A percentile compares a stretch with the other conserved stretches of the same genome.
Conservation (phyloP, 2,888 invertebrate genomes). For the Bombylius major region DNA sequence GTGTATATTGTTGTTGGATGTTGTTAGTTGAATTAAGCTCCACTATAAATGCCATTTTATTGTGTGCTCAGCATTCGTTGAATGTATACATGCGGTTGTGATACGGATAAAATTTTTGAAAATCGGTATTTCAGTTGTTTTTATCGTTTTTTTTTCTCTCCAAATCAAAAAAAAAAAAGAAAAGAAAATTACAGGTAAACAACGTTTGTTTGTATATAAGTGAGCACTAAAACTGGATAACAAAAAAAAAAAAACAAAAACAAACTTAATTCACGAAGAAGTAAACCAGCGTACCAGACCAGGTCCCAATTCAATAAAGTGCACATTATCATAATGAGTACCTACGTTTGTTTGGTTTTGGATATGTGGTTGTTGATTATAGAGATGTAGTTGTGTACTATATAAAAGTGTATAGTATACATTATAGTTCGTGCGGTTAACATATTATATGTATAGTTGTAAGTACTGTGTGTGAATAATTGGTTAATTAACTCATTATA, state of each 20-base stretch:
- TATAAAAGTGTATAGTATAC: not conserved
- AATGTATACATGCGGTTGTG: conserved; percentile 11
- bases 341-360: too few relatives aligned
- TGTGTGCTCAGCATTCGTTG: conserved; percentile 15
- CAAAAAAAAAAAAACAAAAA: not conserved
- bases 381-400: not conserved
- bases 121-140: too few relatives aligned
- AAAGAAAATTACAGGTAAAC: too few relatives aligned
- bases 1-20: too few relatives aligned
- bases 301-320: too few relatives aligned
- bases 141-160: not conserved
- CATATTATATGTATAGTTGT: not conserved
- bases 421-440: not conserved
- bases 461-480: conserved; percentile 6
- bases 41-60: conserved; percentile 3
- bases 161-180: too few relatives aligned
- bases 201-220: too few relatives aligned
- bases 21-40: too few relatives aligned
- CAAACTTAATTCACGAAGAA: not conserved
- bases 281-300: too few relatives aligned
- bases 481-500: conserved; percentile 6
- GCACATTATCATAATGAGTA: too few relatives aligned
- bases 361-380: too few relatives aligned
- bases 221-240: not conserved
- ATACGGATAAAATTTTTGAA: not conserved